Percentiles rank a stretch among this genome's conserved stretches.
Evolutionary conservation across 2,888 invertebrate species (phyloP).

Genomic region (Notodromas monacha): DNA sequence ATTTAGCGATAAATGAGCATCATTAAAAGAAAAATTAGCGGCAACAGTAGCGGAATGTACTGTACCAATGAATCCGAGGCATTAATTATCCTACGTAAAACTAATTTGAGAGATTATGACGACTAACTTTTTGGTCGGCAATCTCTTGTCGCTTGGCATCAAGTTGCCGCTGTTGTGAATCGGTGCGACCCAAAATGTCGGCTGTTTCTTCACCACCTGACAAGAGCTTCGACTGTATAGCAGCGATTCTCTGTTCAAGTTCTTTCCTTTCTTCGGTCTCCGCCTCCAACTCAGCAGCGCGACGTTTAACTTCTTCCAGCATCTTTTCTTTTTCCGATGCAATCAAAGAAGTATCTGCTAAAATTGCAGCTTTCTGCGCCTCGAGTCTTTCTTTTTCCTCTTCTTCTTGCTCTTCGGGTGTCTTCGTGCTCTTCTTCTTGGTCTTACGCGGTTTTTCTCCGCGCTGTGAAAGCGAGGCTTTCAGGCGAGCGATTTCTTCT

Average conservation of each 20-base stretch:
- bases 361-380: slow-evolving; percentile 16
- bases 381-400: slow-evolving; percentile 9
- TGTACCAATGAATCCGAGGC: no score
- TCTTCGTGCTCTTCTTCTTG: slow-evolving; percentile 8
- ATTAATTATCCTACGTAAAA: no score
- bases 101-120: neutral
- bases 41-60: no score
- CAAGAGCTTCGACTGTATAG: slow-evolving; percentile 71
- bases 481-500: slow-evolving; percentile 50
- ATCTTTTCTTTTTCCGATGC: slow-evolving; percentile 21
- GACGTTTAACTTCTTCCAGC: slow-evolving; percentile 24
- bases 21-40: neutral
- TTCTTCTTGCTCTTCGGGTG: slow-evolving; percentile 13
- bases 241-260: slow-evolving; percentile 37
- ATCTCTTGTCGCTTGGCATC: slow-evolving; percentile 58
- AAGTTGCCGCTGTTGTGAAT: slow-evolving; percentile 60
- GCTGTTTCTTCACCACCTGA: slow-evolving; percentile 78
- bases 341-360: slow-evolving; percentile 15
- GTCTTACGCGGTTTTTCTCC: slow-evolving; percentile 7
- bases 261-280: slow-evolving; percentile 24
- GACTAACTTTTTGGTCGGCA: slow-evolving; percentile 38
- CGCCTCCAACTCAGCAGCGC: slow-evolving; percentile 25
- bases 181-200: slow-evolving; percentile 76
- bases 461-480: slow-evolving; percentile 8
- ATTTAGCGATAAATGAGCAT: no score